Conservation (phyloP, 2,888 invertebrate genomes). For the Anaspis maculata region DNA sequence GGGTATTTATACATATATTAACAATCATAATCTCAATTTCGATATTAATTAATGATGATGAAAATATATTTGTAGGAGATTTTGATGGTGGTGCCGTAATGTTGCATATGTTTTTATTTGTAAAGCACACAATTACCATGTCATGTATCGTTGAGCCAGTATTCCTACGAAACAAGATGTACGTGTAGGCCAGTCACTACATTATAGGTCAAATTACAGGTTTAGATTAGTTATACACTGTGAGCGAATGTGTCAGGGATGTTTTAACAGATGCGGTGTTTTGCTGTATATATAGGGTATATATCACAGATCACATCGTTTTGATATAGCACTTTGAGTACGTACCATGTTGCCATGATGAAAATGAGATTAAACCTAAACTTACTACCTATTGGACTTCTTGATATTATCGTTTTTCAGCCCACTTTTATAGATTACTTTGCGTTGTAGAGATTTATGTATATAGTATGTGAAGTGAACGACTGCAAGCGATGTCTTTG, state of each 20-base stretch:
- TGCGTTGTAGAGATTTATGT: slow-evolving; percentile 39
- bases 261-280: slow-evolving; percentile 5
- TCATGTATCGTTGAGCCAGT: slow-evolving; percentile 36
- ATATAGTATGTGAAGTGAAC: slow-evolving; percentile 27
- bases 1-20: no score
- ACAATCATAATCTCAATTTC: no score
- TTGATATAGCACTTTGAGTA: slow-evolving; percentile 34
- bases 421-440: slow-evolving; percentile 25
- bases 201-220: slow-evolving; percentile 40
- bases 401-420: slow-evolving; percentile 17
- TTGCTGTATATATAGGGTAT: slow-evolving; percentile 18
- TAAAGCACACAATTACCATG: slow-evolving; percentile 27
- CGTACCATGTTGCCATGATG: slow-evolving; percentile 32
- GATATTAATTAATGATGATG: no score
- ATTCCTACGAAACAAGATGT: slow-evolving; percentile 36
- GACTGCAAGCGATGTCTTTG: slow-evolving; percentile 14
- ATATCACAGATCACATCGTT: slow-evolving; percentile 31
- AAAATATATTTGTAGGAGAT: slow-evolving; percentile 16
- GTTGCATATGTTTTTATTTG: slow-evolving; percentile 26
- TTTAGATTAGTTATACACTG: slow-evolving; percentile 29
- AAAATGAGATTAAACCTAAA: slow-evolving; percentile 12
- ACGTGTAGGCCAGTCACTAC: slow-evolving; percentile 38
- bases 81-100: slow-evolving; percentile 19
- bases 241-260: slow-evolving; percentile 8
- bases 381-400: slow-evolving; percentile 19